phyloP scores from a whole-genome alignment of 2,888 invertebrate genomes.

The Melieria omissa region DNA sequence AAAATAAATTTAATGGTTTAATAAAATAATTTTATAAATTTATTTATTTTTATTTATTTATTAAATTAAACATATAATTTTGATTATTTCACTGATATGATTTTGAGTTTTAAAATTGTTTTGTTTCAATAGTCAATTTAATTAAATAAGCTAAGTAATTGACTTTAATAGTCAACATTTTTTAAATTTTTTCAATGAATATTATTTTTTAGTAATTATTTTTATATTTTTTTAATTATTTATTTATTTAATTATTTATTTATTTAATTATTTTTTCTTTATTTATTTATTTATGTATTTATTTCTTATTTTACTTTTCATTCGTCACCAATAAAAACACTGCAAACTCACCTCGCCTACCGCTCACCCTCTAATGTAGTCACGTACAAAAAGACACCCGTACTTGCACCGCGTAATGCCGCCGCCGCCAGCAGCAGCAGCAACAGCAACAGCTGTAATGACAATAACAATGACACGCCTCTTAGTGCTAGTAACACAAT shows the following conservation, averaged over 20 bases:
- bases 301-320: constrained; percentile 35
- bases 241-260: constrained; percentile 40
- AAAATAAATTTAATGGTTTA: too few species aligned
- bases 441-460: constrained; percentile 24
- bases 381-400: constrained; percentile 82
- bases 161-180: neutral
- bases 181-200: constrained; percentile 31
- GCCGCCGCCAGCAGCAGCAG: constrained; percentile 31
- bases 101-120: too few species aligned
- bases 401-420: constrained; percentile 45
- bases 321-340: constrained; percentile 16
- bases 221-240: constrained; percentile 30
- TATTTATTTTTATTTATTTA: too few species aligned
- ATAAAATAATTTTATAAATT: too few species aligned
- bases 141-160: too few species aligned
- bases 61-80: too few species aligned
- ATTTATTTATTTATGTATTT: constrained; percentile 36
- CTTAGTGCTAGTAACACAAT: constrained; percentile 40
- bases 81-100: too few species aligned
- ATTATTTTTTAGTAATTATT: too few species aligned
- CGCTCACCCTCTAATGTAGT: constrained; percentile 71
- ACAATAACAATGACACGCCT: constrained; percentile 35
- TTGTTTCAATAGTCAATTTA: too few species aligned
- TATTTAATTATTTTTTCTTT: constrained; percentile 31
- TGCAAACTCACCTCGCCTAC: constrained; percentile 24